These are phyloP conservation scores for Psylliodes chrysocephalus DNA, from an alignment of 2,888 invertebrate genomes.

Conservation along the genomic window DNA sequence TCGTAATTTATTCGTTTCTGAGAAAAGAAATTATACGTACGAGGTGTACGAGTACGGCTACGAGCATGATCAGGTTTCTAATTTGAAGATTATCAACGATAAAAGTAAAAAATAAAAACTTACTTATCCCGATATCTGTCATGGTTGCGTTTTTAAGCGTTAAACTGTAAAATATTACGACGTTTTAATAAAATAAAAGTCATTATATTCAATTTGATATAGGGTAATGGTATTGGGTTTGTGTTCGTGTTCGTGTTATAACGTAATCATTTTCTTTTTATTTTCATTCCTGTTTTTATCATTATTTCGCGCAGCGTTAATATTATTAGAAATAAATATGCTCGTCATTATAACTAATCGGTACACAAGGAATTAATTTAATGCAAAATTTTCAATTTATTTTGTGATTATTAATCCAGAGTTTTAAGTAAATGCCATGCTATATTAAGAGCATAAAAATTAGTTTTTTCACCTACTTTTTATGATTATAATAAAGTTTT, in stretches of 20 bases:
- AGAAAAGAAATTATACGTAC: slow-evolving; percentile 17
- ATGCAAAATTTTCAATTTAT: too few species aligned
- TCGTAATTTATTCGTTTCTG: slow-evolving; percentile 6
- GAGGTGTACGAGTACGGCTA: slow-evolving; percentile 4
- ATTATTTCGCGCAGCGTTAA: slow-evolving; percentile 1
- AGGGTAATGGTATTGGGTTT: background rate
- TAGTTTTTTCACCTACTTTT: too few species aligned
- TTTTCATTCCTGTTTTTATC: slow-evolving; percentile 4
- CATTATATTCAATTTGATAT: slow-evolving; percentile 13
- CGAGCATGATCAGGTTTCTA: slow-evolving; percentile 10
- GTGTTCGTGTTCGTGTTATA: slow-evolving; percentile 3
- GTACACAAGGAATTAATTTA: background rate
- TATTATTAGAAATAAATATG: too few species aligned
- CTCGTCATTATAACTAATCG: background rate
- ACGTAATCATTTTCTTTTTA: slow-evolving; percentile 8
- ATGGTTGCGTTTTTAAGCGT: slow-evolving; percentile 7
- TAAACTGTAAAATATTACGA: slow-evolving; percentile 10
- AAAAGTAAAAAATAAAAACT: slow-evolving; percentile 12
- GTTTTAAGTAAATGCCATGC: too few species aligned
- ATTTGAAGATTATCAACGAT: slow-evolving; percentile 8
- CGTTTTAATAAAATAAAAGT: slow-evolving; percentile 14
- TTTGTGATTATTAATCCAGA: too few species aligned
- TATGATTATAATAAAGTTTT: too few species aligned
- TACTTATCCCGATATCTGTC: slow-evolving; percentile 11
- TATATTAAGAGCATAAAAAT: too few species aligned